Evolutionary conservation across 2,113 vertebrate species (phyloP).

Genomic region (Myrmecobius fasciatus): DNA sequence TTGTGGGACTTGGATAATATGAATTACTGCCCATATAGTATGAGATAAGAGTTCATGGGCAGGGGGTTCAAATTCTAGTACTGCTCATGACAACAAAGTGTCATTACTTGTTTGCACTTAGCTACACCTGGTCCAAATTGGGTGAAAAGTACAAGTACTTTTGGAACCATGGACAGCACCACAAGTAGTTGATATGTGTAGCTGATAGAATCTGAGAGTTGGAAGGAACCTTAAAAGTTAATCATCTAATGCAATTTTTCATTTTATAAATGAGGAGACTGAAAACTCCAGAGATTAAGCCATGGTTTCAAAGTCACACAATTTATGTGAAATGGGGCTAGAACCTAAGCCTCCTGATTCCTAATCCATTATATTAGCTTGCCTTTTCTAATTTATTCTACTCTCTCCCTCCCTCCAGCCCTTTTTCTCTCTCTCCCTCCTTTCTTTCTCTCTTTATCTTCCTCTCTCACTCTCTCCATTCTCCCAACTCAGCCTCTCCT

Average conservation of each 20-base stretch:
- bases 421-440: not conserved
- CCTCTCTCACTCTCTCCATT: no score
- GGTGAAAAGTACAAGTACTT: constrained; percentile 12
- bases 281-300: not conserved
- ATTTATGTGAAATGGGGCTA: not conserved
- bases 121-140: constrained; percentile 44
- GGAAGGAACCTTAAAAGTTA: not conserved
- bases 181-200: not conserved
- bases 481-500: not conserved
- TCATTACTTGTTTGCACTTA: not conserved
- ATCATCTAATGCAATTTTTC: not conserved
- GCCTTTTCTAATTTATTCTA: not conserved
- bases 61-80: constrained; percentile 11
- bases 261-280: constrained; percentile 44
- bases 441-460: not conserved
- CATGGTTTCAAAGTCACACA: not conserved
- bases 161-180: constrained; percentile 72
- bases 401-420: not conserved
- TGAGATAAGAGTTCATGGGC: not conserved
- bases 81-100: not conserved
- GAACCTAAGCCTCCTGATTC: not conserved
- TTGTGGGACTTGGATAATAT: not conserved
- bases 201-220: not conserved
- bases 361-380: not conserved
- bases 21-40: not conserved